Evolutionary conservation across 1,140 invertebrate species (phyloP).

Genomic region (Archivesica marissinica): DNA sequence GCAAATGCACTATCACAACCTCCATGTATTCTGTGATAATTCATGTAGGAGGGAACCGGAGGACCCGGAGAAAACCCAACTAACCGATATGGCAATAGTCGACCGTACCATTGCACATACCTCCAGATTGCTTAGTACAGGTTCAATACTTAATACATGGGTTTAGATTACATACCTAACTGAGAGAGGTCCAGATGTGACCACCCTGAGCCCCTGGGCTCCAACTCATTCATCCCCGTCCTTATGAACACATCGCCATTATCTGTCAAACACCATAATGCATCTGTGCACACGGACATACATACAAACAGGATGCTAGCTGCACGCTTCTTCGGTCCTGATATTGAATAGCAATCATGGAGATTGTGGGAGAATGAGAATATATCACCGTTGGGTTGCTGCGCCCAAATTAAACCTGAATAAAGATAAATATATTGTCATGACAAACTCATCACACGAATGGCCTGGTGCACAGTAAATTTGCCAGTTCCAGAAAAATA

Average conservation of each 20-base stretch:
- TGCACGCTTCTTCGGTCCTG: slow-evolving; percentile 22
- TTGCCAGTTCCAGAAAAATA: too few relatives aligned
- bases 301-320: slow-evolving; percentile 72
- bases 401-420: slow-evolving; percentile 83
- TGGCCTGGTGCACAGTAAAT: too few relatives aligned
- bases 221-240: slow-evolving; percentile 82
- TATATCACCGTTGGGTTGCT: slow-evolving; percentile 83
- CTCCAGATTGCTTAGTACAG: too few relatives aligned
- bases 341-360: slow-evolving; percentile 67
- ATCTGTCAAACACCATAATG: slow-evolving; percentile 84
- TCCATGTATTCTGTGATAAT: too few relatives aligned
- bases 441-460: too few relatives aligned
- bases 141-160: too few relatives aligned
- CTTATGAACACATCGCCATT: slow-evolving; percentile 84
- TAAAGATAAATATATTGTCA: too few relatives aligned
- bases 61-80: too few relatives aligned
- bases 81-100: too few relatives aligned
- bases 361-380: slow-evolving; percentile 79
- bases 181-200: slow-evolving; percentile 83
- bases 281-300: slow-evolving; percentile 81
- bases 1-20: too few relatives aligned
- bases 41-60: too few relatives aligned
- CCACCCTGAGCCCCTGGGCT: slow-evolving; percentile 84
- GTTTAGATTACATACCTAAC: slow-evolving; percentile 79
- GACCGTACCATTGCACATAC: too few relatives aligned